A percentile compares a stretch with the other conserved stretches of the same genome.
Conservation (phyloP, 2,113 vertebrate genomes). For the Oplegnathus fasciatus region DNA sequence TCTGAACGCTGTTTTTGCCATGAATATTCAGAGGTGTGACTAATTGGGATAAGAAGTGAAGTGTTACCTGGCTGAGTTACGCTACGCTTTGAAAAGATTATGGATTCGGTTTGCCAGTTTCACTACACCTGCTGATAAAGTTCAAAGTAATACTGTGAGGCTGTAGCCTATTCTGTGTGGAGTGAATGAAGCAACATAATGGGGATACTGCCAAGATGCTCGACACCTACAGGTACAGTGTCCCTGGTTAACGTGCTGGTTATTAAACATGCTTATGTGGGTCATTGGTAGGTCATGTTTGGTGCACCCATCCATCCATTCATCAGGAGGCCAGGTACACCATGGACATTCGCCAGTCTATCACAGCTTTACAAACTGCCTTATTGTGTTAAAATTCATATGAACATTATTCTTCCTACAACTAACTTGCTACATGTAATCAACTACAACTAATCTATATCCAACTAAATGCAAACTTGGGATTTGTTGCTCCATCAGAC, state of each 20-base stretch:
- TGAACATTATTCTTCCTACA: not conserved
- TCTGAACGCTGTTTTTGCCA: constrained; percentile 33
- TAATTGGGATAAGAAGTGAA: constrained; percentile 73
- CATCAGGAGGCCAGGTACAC: not conserved
- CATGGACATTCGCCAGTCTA: constrained; percentile 1
- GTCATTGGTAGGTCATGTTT: constrained; percentile 42
- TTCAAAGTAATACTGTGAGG: constrained; percentile 45
- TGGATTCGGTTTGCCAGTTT: constrained; percentile 59
- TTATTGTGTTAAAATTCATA: not conserved
- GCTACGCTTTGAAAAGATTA: constrained; percentile 59
- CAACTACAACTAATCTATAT: not conserved
- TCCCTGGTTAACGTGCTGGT: constrained; percentile 13
- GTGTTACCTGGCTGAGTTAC: constrained; percentile 62
- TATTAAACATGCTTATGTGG: constrained; percentile 28
- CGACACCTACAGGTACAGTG: constrained; percentile 4
- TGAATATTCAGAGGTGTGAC: constrained; percentile 70
- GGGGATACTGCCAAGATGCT: constrained; percentile 20
- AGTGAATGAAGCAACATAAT: constrained; percentile 35
- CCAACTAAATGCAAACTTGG: not conserved
- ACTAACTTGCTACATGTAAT: not conserved
- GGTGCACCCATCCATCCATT: constrained; percentile 24
- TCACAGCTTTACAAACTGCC: not conserved
- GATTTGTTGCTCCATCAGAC: not conserved
- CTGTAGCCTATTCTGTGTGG: constrained; percentile 24
- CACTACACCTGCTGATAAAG: constrained; percentile 56